Percentiles rank a stretch among this genome's conserved stretches.
These are phyloP conservation scores for Pipra filicauda DNA, from an alignment of 2,113 vertebrate genomes.

Conservation along the genomic window DNA sequence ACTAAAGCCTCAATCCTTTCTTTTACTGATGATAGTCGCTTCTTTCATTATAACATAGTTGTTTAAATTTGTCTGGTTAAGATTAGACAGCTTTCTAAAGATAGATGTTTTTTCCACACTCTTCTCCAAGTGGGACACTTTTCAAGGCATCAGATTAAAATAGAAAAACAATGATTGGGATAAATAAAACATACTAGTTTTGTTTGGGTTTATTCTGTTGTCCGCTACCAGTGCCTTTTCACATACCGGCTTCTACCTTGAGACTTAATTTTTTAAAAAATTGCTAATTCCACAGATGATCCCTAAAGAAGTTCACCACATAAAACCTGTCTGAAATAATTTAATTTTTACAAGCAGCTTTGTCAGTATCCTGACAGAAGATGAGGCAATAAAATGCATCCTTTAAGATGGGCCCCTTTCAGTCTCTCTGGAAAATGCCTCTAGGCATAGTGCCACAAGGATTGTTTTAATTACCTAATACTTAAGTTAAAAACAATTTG, in stretches of 20 bases:
- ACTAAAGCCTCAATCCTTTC: not conserved
- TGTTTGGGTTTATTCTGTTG: not conserved
- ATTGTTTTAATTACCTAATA: not conserved
- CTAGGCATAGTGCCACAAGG: not conserved
- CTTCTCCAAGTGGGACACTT: slow-evolving; percentile 21
- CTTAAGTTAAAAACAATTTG: not conserved
- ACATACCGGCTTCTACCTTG: not conserved
- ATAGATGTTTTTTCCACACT: slow-evolving; percentile 36
- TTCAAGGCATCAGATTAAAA: slow-evolving; percentile 44
- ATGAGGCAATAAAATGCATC: not conserved
- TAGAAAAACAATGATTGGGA: not conserved
- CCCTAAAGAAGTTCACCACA: not conserved
- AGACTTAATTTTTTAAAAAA: not conserved
- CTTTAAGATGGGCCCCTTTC: not conserved
- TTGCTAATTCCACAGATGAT: not conserved
- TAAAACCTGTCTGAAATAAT: not conserved
- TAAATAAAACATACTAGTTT: not conserved
- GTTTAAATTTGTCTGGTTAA: slow-evolving; percentile 21
- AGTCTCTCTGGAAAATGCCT: not conserved
- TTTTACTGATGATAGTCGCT: not conserved
- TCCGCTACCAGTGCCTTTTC: not conserved
- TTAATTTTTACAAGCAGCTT: not conserved
- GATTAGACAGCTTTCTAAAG: slow-evolving; percentile 42
- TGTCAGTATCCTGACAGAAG: not conserved
- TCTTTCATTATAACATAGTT: not conserved